Evolutionary conservation across 2,888 invertebrate genomes (phyloP).

Genomic region (Sturmia bella): DNA sequence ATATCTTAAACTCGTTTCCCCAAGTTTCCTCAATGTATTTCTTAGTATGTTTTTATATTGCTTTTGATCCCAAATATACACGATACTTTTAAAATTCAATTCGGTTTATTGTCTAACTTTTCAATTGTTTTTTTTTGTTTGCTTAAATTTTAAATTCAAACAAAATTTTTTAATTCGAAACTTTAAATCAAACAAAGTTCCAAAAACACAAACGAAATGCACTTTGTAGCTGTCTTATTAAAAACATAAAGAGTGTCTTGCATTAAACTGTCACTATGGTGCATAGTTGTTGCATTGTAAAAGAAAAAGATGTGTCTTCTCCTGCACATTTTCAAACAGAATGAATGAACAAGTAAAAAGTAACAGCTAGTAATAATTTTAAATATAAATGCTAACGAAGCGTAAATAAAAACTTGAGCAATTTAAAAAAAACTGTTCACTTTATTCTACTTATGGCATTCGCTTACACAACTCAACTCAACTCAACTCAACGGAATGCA

Average conservation of each 20-base stretch:
- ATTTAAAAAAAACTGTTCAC: conserved; percentile 24
- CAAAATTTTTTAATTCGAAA: background rate
- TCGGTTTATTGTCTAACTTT: too few species aligned
- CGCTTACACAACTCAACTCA: conserved; percentile 8
- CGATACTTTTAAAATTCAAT: too few species aligned
- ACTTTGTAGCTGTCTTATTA: conserved; percentile 65
- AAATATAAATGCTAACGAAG: conserved; percentile 64
- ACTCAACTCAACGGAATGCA: background rate
- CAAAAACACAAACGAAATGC: conserved; percentile 45
- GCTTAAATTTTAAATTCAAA: background rate
- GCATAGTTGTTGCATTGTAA: conserved; percentile 15
- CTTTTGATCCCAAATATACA: too few species aligned
- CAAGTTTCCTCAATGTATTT: too few species aligned
- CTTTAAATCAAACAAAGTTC: conserved; percentile 12
- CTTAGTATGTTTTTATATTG: too few species aligned
- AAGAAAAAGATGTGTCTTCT: conserved; percentile 12
- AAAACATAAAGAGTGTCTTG: conserved; percentile 49
- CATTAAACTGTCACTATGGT: conserved; percentile 57
- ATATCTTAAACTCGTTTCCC: too few species aligned
- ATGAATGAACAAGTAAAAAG: conserved; percentile 11
- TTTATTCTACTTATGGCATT: conserved; percentile 20
- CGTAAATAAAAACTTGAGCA: conserved; percentile 56
- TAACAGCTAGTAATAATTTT: conserved; percentile 55
- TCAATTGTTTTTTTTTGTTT: background rate
- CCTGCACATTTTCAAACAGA: background rate